These are phyloP conservation scores for Epinotia demarniana DNA, from an alignment of 2,888 invertebrate species.

Conservation along the genomic window DNA sequence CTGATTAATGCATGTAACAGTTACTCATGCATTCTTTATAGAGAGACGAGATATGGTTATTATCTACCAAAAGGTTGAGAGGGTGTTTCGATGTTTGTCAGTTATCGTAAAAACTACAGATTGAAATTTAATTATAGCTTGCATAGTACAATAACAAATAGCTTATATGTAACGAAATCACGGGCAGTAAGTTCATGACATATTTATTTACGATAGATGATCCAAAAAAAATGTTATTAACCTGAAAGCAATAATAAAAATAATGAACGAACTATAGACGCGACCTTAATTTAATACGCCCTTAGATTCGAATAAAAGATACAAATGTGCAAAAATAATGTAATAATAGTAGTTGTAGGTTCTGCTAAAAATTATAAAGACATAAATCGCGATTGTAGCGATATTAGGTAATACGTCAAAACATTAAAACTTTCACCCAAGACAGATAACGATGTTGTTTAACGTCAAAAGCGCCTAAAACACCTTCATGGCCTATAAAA, in stretches of 20 bases:
- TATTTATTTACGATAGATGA: background rate
- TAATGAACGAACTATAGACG: background rate
- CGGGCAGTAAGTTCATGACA: background rate
- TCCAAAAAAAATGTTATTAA: background rate
- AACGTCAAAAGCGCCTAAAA: conserved; percentile 31
- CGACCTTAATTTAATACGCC: no score
- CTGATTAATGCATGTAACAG: background rate
- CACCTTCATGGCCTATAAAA: conserved; percentile 41
- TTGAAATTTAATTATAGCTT: background rate
- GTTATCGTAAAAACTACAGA: background rate
- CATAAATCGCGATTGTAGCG: background rate
- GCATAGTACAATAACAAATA: no score
- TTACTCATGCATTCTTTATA: background rate
- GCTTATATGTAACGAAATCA: background rate
- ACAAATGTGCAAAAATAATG: no score
- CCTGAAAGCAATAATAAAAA: background rate
- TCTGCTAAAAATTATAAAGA: no score
- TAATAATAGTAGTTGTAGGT: no score
- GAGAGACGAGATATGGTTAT: no score
- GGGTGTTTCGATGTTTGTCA: background rate
- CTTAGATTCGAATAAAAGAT: no score
- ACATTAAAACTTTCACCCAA: conserved; percentile 3
- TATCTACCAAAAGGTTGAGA: background rate
- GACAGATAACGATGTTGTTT: conserved; percentile 13
- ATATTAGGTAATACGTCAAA: background rate